Base-by-base conservation (phyloP, 2,888 invertebrate species). In the Drosophila kuntzei region DNA sequence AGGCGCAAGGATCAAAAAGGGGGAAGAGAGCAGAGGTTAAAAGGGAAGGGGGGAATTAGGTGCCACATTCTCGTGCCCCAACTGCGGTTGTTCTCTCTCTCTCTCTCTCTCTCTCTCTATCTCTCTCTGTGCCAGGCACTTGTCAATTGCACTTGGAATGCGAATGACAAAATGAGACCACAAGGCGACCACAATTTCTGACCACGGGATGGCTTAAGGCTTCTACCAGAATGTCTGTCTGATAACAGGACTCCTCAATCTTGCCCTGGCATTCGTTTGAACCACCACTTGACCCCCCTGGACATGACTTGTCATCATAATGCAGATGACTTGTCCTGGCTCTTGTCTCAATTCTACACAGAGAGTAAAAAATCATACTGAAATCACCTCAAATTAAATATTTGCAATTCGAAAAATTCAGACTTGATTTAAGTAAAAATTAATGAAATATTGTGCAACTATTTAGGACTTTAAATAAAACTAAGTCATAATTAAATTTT, bases 111-210 rank as follows among this genome's bases (percentile, higher is more conserved):
- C 44, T 32, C 41, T 60, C 4, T 14, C 44, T 32, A n/a, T n/a
- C n/a, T n/a, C 4, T 14, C 44, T 32, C 41, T 60, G 60, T 39
- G 51, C 36, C 47, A 67, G 47, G 37, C 67, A 67, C 47, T 75
- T 75, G 72, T 76, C 75, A 75, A 68, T 72, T 75, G 76, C 76
- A 75, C 71, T 71, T 51, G 43, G 25, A 63, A 32, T 54, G 67
- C 53, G 44, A 32, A 47, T 66, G 60, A 53, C 58, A 59, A 57
- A 63, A 47, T 55, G 51, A 8, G 14, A 71, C 71, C 71, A 27
- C 71, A 75, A 71, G 66, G 34, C 46, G 51, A 22, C 47, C 43
- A 27, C 66, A 61, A 50, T 8, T 16, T n/a, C 44, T 46, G 44
- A 62, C 70, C 70, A 18, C 60, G 16, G 16, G 34, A n/a, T 32